Evolutionary conservation across 1,140 invertebrate genomes (phyloP).

Genomic region (Sminthurinus signatus): DNA sequence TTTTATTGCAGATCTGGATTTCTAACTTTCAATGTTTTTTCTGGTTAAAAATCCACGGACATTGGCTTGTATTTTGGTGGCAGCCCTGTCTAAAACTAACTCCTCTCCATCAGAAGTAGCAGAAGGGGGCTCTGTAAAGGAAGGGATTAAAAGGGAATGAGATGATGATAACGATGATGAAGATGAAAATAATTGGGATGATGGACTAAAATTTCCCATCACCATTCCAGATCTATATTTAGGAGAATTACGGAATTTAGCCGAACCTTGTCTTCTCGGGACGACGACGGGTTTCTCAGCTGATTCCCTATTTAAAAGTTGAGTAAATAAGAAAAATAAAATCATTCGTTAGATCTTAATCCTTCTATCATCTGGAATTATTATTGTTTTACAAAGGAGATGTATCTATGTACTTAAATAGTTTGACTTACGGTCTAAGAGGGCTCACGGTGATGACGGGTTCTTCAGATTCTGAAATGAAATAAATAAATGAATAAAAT

Average conservation of each 20-base stretch:
- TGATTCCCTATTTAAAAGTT: neutral
- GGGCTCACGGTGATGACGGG: neutral
- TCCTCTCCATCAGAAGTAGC: conserved; percentile 10
- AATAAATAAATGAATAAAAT: too few relatives aligned
- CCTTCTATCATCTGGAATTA: too few relatives aligned
- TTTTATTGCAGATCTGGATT: too few relatives aligned
- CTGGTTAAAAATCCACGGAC: conserved; percentile 51
- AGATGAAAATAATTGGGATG: neutral
- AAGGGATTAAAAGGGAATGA: conserved; percentile 52
- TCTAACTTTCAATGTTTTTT: conserved; percentile 1
- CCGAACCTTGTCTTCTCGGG: neutral
- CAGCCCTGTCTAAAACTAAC: conserved; percentile 48
- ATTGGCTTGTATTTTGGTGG: conserved; percentile 68
- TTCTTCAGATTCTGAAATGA: too few relatives aligned
- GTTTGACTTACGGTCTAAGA: neutral
- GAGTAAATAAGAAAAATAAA: neutral
- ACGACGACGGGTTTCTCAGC: too few relatives aligned
- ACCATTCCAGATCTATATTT: conserved; percentile 12
- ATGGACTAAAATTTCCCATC: neutral
- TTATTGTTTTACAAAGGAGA: too few relatives aligned
- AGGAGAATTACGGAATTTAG: neutral
- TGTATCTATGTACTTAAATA: too few relatives aligned
- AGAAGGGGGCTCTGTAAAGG: neutral
- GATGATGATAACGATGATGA: conserved; percentile 36
- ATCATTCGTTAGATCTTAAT: too few relatives aligned